These are phyloP conservation scores for Chesias legatella DNA, from an alignment of 2,888 invertebrate species.

Conservation along the genomic window DNA sequence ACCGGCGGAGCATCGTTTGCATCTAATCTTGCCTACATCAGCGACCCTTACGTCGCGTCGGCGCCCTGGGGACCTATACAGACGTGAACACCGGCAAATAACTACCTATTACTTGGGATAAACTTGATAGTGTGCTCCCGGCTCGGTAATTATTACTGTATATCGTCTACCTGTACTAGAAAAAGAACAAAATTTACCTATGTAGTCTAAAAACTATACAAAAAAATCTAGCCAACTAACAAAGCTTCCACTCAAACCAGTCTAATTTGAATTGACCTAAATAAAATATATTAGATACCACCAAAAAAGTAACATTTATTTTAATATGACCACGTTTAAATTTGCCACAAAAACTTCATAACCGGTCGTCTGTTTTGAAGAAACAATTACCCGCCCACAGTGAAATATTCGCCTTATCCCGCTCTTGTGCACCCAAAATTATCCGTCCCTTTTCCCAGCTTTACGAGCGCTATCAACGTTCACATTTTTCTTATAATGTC, in stretches of 20 bases:
- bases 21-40: slow-evolving; percentile 68
- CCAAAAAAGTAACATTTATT: too few species aligned
- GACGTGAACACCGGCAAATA: slow-evolving; percentile 35
- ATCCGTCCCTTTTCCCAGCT: slow-evolving; percentile 48
- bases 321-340: neutral
- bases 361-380: slow-evolving; percentile 33
- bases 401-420: slow-evolving; percentile 51
- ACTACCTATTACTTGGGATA: slow-evolving; percentile 31
- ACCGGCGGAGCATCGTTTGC: slow-evolving; percentile 67
- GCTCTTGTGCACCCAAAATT: slow-evolving; percentile 48
- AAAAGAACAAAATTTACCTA: too few species aligned
- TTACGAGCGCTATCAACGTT: slow-evolving; percentile 38
- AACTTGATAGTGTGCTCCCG: neutral
- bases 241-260: too few species aligned
- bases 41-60: slow-evolving; percentile 42
- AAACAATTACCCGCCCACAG: slow-evolving; percentile 35
- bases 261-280: too few species aligned
- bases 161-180: neutral
- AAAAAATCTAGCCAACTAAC: too few species aligned
- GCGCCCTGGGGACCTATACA: slow-evolving; percentile 42
- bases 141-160: too few species aligned
- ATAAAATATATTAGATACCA: too few species aligned
- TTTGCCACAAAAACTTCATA: neutral
- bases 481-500: slow-evolving; percentile 28
- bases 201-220: neutral